These are phyloP conservation scores for Macrocentrus cingulum DNA, from an alignment of 1,140 invertebrate genomes.

Conservation along the genomic window DNA sequence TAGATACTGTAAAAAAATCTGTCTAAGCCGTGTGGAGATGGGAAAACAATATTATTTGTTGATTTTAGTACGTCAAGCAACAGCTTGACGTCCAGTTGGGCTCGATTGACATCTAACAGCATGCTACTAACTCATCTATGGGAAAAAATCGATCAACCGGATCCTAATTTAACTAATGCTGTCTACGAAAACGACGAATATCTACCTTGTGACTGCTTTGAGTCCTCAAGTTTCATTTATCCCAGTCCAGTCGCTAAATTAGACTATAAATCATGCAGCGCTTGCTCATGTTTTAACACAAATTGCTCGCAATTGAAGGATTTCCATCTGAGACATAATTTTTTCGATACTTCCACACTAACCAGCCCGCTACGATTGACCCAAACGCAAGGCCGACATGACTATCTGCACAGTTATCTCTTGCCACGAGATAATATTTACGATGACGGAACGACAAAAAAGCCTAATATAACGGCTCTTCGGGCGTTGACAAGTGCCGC, in stretches of 20 bases:
- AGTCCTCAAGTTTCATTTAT: constrained; percentile 14
- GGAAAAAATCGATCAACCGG: constrained; percentile 28
- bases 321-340: constrained; percentile 10
- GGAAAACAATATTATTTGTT: constrained; percentile 25
- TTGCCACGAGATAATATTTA: constrained; percentile 34
- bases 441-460: constrained; percentile 27
- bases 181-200: constrained; percentile 34
- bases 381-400: constrained; percentile 34
- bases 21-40: background rate
- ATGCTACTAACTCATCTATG: constrained; percentile 43
- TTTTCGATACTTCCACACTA: constrained; percentile 18
- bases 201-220: constrained; percentile 34
- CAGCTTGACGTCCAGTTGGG: constrained; percentile 46
- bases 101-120: constrained; percentile 49
- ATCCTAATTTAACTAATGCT: constrained; percentile 20
- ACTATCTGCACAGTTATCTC: constrained; percentile 41
- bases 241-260: constrained; percentile 8
- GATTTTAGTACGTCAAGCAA: constrained; percentile 46
- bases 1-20: no score
- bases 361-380: constrained; percentile 31
- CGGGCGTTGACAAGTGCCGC: constrained; percentile 35
- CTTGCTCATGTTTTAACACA: constrained; percentile 2
- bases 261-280: constrained; percentile 3
- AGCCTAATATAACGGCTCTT: constrained; percentile 28
- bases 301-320: background rate